Evolutionary conservation across 2,113 vertebrate species (phyloP).

Genomic region (Chionis minor): DNA sequence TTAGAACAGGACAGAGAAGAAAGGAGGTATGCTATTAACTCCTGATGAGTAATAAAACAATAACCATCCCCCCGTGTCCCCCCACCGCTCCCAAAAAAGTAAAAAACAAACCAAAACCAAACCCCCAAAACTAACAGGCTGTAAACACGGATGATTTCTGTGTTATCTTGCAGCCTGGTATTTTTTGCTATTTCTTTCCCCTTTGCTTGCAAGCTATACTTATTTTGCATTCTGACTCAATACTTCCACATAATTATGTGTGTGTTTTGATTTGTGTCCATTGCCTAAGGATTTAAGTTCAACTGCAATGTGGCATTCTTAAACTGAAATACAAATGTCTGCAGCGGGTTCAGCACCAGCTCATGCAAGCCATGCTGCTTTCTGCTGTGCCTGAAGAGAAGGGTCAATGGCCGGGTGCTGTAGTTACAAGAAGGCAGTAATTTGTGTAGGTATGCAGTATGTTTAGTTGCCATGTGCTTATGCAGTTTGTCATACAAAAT

Average conservation of each 20-base stretch:
- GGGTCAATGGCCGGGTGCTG: neutral
- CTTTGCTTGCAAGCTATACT: neutral
- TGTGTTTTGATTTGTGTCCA: neutral
- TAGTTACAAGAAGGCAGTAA: neutral
- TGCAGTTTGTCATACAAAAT: neutral
- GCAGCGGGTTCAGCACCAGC: neutral
- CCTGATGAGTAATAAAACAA: neutral
- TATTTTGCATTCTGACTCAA: neutral
- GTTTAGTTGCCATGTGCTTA: neutral
- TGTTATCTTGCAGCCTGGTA: neutral
- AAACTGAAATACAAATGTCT: neutral
- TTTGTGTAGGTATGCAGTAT: neutral
- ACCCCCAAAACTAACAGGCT: neutral
- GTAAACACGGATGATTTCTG: neutral
- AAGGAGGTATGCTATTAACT: neutral
- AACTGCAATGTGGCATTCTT: neutral
- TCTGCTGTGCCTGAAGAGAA: neutral
- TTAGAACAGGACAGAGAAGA: neutral
- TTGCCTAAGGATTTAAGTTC: neutral
- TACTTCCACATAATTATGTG: neutral
- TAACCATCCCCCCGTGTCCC: neutral
- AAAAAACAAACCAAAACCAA: neutral
- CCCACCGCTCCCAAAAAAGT: too few species aligned
- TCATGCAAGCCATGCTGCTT: rapidly evolving
- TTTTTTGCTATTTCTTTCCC: neutral